Evolutionary conservation across 2,113 vertebrate species (phyloP).

Genomic region (Micromys minutus): DNA sequence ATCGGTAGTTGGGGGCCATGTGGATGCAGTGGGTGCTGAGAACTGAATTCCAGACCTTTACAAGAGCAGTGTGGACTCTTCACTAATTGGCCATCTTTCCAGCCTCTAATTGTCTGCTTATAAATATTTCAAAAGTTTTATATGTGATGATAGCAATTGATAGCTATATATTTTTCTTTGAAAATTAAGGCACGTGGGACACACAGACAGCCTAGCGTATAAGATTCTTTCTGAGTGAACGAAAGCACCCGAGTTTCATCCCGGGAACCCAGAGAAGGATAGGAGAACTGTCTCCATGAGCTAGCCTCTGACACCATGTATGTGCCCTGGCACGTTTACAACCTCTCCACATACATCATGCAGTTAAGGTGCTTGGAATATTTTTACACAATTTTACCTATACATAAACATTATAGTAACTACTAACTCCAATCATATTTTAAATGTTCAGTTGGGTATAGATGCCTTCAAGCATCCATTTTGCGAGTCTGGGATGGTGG

Average conservation of each 20-base stretch:
- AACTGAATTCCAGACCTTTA: background rate
- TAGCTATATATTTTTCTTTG: conserved; percentile 5
- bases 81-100: background rate
- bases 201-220: background rate
- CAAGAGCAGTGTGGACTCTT: background rate
- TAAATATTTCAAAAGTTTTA: background rate
- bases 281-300: background rate
- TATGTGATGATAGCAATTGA: background rate
- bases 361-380: background rate
- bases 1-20: background rate
- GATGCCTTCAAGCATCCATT: background rate
- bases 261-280: background rate
- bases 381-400: conserved; percentile 31
- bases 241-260: background rate
- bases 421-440: background rate
- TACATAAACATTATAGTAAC: background rate
- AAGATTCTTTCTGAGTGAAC: background rate
- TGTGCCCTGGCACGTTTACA: background rate
- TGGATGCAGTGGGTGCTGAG: background rate
- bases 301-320: background rate
- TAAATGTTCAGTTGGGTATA: background rate
- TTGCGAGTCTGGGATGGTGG: background rate
- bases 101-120: background rate
- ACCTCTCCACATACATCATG: background rate
- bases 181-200: background rate